Conservation (phyloP, 2,113 vertebrate species). For the Trogon surrucura region DNA sequence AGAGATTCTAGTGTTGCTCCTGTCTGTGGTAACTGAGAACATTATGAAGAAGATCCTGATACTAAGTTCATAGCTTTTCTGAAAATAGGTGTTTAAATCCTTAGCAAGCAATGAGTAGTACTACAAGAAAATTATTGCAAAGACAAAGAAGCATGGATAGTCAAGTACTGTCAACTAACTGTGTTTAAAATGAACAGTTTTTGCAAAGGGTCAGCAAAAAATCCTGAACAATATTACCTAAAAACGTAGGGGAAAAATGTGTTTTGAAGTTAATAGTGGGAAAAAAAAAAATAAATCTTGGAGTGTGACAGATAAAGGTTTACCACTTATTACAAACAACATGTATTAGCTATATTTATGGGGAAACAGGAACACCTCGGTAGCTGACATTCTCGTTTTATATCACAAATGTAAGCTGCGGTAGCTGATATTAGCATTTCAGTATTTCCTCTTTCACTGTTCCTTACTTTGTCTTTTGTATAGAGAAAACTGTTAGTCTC, state of each 20-base stretch:
- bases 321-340: not conserved
- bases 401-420: not conserved
- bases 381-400: not conserved
- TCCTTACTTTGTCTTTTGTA: not conserved
- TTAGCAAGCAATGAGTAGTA: not conserved
- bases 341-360: accelerated
- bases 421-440: not conserved
- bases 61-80: not conserved
- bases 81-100: not conserved
- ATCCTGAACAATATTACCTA: not conserved
- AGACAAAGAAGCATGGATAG: not conserved
- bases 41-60: not conserved
- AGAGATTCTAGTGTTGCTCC: not conserved
- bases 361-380: not conserved
- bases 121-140: not conserved
- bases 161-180: not conserved
- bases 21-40: not conserved
- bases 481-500: not conserved
- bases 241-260: not conserved
- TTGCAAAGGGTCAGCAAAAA: not conserved
- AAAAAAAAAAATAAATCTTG: not conserved
- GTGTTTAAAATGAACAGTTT: not conserved
- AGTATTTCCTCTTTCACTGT: not conserved
- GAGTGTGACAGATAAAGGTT: not conserved
- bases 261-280: not conserved